phyloP scores from a whole-genome alignment of 2,113 vertebrate genomes.

The Otolemur garnettii region DNA sequence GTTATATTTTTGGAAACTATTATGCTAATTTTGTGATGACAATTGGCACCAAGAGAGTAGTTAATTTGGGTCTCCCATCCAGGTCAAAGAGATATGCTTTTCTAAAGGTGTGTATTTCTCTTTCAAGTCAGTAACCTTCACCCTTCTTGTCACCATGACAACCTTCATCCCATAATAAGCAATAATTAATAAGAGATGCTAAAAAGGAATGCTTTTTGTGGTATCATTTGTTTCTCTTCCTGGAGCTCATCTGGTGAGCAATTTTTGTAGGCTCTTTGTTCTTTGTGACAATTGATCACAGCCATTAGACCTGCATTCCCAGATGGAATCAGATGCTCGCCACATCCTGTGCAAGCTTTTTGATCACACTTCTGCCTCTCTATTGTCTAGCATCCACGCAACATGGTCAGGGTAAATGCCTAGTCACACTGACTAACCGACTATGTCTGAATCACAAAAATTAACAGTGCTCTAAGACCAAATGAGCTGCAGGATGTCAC shows the following conservation, averaged over 20 bases:
- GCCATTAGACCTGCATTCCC: background rate
- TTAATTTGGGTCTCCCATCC: background rate
- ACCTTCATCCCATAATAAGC: slow-evolving; percentile 19
- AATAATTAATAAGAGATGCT: background rate
- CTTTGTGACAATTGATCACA: background rate
- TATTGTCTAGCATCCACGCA: background rate
- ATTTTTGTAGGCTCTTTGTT: background rate
- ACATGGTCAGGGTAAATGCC: background rate
- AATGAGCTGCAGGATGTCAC: background rate
- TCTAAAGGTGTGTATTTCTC: slow-evolving; percentile 12
- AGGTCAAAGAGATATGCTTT: background rate
- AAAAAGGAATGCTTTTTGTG: slow-evolving; percentile 18
- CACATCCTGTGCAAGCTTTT: background rate
- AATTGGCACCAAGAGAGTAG: background rate
- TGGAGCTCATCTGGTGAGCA: background rate
- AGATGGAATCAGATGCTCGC: background rate
- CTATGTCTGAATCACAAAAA: background rate
- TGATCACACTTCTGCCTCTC: background rate
- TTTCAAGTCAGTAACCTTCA: background rate
- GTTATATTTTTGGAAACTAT: slow-evolving; percentile 33
- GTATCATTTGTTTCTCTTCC: slow-evolving; percentile 25
- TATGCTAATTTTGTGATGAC: slow-evolving; percentile 59
- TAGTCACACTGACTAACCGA: background rate
- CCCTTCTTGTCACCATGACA: background rate
- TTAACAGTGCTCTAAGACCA: background rate